Evolutionary conservation across 2,797 vertebrate species (phyloP), one percentile per base, ranked within the genome.

Genomic region (Crocodylus rhombifer): DNA sequence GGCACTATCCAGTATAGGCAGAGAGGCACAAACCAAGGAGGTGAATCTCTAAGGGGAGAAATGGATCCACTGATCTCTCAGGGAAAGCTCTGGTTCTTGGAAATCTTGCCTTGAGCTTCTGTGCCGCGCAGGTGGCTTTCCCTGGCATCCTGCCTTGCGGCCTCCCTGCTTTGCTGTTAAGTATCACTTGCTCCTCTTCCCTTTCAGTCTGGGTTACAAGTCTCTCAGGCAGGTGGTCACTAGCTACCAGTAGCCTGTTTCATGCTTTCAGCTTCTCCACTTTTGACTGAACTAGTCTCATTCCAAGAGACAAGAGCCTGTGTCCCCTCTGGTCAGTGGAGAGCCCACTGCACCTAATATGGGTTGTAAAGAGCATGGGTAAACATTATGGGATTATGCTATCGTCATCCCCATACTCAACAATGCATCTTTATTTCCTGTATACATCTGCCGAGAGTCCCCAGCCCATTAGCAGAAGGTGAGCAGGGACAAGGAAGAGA

Each of bases 281-380:
- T 36, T 28, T 91, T 25, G 23, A 36, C 18, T n/a, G 15, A 63
- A 30, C 16, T 16, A 18, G 57, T 64, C n/a, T 3, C 1, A 51
- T 42, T 14, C 14, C 30, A 65, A n/a, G 63, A 65, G 14, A 61
- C 42, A 16, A 42, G 42, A 56, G 36, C 63, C 30, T 79, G 25
- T 16, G 26, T 81, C 5, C n/a, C n/a, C n/a, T 1, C 0, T 0
- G 30, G 7, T 15, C 14, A 0, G 14, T 36, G 16, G 30, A 42
- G 7, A 3, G 58, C 3, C 51, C 61, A 42, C 3, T 5, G 7
- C 71, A 15, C 58, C 7, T 42, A 42, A n/a, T 1, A 9, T 30
- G 7, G 77, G 77, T 12, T 71, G 20, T 63, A 58, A 61, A 1
- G 1, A 15, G 60, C 18, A 10, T 58, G 18, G 42, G 17, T 36